Percentiles rank a stretch among this genome's conserved stretches.
phyloP scores from a whole-genome alignment of 2,797 vertebrate genomes.

The Vultur gryphus region DNA sequence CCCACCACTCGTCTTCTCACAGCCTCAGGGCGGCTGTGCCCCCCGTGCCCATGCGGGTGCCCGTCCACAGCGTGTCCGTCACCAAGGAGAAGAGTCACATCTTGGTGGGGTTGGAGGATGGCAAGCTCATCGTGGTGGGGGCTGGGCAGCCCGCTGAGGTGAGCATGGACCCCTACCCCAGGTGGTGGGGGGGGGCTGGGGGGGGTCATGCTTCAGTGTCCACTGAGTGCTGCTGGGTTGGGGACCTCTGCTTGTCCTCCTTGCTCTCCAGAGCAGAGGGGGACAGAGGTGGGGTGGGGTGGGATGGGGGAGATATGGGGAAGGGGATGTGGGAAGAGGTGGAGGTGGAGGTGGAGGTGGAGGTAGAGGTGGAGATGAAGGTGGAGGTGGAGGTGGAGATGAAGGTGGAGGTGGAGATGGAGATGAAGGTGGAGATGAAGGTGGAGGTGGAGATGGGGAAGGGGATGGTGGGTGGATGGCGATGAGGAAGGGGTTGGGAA shows the following conservation, averaged over 20 bases:
- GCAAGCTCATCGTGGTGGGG: constrained; percentile 95
- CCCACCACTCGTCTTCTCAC: not conserved
- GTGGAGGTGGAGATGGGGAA: not conserved
- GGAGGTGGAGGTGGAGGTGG: not conserved
- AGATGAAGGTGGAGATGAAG: not conserved
- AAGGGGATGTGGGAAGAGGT: not conserved
- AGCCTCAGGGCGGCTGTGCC: constrained; percentile 78
- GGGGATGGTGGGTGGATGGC: too few relatives aligned
- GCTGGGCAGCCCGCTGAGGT: constrained; percentile 94
- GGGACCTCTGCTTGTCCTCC: not conserved
- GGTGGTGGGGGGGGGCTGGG: accelerated
- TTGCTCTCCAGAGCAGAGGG: not conserved
- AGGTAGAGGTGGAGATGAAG: too few relatives aligned
- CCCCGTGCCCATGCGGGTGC: constrained; percentile 86
- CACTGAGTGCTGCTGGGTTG: not conserved
- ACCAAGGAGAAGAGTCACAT: constrained; percentile 96
- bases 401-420: not conserved
- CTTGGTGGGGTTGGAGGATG: constrained; percentile 91
- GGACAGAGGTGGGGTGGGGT: too few relatives aligned
- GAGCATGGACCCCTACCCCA: not conserved
- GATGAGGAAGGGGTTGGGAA: too few relatives aligned
- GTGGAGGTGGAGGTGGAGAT: too few relatives aligned
- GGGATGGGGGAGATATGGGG: not conserved
- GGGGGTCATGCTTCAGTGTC: accelerated
- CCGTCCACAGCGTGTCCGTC: constrained; percentile 88